These are phyloP conservation scores for Dendrocincla tyrannina DNA, from an alignment of 2,797 vertebrate genomes.

Conservation along the genomic window DNA sequence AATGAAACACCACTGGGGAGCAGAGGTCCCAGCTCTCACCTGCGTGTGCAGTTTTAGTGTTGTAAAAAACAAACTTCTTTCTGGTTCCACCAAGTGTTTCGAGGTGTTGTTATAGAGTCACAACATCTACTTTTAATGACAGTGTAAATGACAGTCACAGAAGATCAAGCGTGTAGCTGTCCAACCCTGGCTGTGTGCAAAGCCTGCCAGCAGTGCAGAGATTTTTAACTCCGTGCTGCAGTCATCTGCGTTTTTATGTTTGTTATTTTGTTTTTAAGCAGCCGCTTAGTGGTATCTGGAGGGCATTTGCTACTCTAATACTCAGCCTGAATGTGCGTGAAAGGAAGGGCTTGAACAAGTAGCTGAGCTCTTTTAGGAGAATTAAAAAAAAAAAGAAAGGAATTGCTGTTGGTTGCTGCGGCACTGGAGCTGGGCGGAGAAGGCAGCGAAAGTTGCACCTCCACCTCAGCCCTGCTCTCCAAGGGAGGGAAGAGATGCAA, in stretches of 20 bases:
- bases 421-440: background rate
- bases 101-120: background rate
- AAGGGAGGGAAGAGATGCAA: background rate
- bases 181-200: background rate
- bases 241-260: background rate
- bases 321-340: background rate
- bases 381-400: background rate
- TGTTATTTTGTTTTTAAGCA: conserved; percentile 37
- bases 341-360: background rate
- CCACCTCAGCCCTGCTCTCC: background rate
- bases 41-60: background rate
- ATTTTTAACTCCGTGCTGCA: background rate
- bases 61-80: background rate
- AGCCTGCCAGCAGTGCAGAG: background rate
- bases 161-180: background rate
- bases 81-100: background rate
- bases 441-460: background rate
- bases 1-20: conserved; percentile 40
- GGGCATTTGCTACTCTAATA: background rate
- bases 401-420: background rate
- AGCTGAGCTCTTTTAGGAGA: background rate
- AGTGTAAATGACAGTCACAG: background rate
- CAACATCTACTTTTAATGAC: background rate
- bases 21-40: conserved; percentile 42
- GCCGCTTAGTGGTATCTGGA: background rate